Base-by-base conservation (phyloP, 2,888 invertebrate genomes). In the Geophilus truncorum region DNA sequence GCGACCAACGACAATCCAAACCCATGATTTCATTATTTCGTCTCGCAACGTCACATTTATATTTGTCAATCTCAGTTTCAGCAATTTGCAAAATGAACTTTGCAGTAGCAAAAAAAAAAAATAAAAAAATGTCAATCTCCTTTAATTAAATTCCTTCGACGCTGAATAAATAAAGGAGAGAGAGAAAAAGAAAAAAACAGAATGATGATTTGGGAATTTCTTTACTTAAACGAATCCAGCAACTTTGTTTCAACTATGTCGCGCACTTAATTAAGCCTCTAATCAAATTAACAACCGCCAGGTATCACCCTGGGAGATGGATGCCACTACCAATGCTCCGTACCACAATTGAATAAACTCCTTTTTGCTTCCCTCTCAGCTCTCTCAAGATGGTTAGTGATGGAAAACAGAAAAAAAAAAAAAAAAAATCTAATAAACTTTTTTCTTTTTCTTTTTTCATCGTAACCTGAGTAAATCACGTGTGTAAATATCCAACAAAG, bases 231-330 rank as follows among this genome's bases (percentile, higher is more conserved):
- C 15, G 62, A 25, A 25, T 62, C 62, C 2, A 62, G 62, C 25
- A 25, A 62, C 62, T 62, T 62, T 62, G 25, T 25, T 62, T 62
- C 62, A 25, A 62, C 25, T 62, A 62, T 62, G 62, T 25, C 62
- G 15, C 25, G 15, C 62, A 62, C 62, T 62, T 62, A 62, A 62
- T 62, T 62, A 62, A 62, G 25, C 25, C 62, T 62, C 62, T 62
- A 62, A 62, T 62, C 62, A 62, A 62, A 62, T 62, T 62, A 62
- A 62, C 62, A 62, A 23, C 62, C 62, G 25, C 23, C 62, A 62
- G 62, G 23, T 62, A 62, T 25, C 15, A 62, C 62, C 62, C 25
- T 15, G 62, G 25, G 25, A 62, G 25, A 62, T 28, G 23, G 23
- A 28, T 62, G 62, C 62, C 62, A 62, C 62, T 15, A 62, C 62